Evolutionary conservation across 2,888 invertebrate species (phyloP).

Genomic region (Cantharis rufa): DNA sequence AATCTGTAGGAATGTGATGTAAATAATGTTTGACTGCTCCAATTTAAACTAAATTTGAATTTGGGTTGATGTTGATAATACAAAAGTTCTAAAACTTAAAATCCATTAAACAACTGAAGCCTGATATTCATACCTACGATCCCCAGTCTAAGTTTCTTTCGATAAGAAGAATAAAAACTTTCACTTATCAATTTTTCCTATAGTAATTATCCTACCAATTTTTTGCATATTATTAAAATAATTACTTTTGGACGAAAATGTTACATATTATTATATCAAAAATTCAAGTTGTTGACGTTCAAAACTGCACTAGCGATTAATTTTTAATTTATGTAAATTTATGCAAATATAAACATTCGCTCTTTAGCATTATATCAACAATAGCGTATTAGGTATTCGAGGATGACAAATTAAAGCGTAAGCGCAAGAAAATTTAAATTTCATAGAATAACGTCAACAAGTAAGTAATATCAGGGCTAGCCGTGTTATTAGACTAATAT

Average conservation of each 20-base stretch:
- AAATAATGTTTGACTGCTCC: neutral
- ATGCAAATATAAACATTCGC: neutral
- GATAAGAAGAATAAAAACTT: neutral
- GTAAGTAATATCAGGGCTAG: neutral
- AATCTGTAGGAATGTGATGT: neutral
- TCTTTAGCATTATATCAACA: neutral
- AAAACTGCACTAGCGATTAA: neutral
- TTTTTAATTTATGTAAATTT: neutral
- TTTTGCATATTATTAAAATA: neutral
- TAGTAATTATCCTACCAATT: neutral
- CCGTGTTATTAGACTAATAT: neutral
- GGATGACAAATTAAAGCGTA: neutral
- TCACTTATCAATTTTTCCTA: neutral
- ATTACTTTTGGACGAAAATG: too few relatives aligned
- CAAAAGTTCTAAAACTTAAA: neutral
- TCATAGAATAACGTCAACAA: neutral
- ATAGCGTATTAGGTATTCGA: neutral
- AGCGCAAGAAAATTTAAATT: neutral
- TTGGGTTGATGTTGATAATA: neutral
- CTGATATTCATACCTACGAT: neutral
- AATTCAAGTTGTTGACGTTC: neutral
- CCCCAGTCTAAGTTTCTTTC: neutral
- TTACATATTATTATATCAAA: too few relatives aligned
- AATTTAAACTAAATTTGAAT: neutral
- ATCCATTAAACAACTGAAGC: too few relatives aligned